Evolutionary conservation across 2,888 invertebrate species (phyloP), one percentile per base, ranked within the genome.

Genomic region (Meteorus colon): DNA sequence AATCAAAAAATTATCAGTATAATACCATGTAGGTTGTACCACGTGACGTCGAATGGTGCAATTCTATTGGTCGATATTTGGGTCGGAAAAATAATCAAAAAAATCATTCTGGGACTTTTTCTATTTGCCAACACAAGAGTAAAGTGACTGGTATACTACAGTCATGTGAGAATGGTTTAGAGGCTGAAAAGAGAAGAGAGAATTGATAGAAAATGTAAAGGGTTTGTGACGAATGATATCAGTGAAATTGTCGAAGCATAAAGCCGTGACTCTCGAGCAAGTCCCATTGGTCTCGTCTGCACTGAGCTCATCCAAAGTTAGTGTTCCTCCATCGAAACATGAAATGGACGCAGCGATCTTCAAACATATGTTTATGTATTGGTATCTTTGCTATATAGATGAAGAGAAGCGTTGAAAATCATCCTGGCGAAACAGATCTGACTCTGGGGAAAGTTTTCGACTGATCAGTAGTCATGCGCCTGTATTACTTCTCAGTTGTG

Each of bases 211-310:
- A 34, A 65, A 65, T 37, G 27, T 70, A 29, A 24, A 24, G 19
- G 55, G 19, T 19, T 4, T 19, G 19, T 55, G 10, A 12, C 41
- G 41, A 41, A 55, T 48, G 19, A 8, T 55, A 55, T 4, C n/a
- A 19, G 19, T 55, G 24, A 55, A 55, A 19, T 55, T 8, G 70
- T 55, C 55, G 51, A 75, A 75, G 71, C 67, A 60, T 76, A 27
- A 76, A 76, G 34, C 67, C 60, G 24, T 67, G 67, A 68, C 76
- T 72, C 62, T 60, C 51, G 76, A 72, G 75, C 77, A 78, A 80
- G 77, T 80, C 77, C 77, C 80, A 77, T 75, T 73, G 78, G 77
- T 69, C 69, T 78, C 78, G 71, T 78, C 76, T 75, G 31, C 68
- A 70, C 65, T 71, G 65, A 67, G 60, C 48, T 45, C 29, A 45